A percentile compares a stretch with the other conserved stretches of the same genome.
These are phyloP conservation scores for Microplitis deprimator DNA, from an alignment of 2,888 invertebrate genomes.

Conservation along the genomic window DNA sequence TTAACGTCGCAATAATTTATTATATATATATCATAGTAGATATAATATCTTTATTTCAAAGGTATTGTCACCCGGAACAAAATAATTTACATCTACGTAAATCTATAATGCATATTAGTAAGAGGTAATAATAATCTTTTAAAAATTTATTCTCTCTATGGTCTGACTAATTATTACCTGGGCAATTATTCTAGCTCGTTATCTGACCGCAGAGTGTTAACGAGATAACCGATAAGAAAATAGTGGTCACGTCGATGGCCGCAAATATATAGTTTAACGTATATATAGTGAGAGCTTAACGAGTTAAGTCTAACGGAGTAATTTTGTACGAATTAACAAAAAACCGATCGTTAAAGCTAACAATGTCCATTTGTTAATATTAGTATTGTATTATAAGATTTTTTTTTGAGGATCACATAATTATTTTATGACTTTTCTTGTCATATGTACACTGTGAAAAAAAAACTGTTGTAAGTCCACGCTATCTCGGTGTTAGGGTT, in stretches of 20 bases:
- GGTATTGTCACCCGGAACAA: too few species aligned
- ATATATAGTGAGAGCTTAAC: constrained; percentile 38
- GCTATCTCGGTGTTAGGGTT: too few species aligned
- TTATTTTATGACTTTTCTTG: not conserved
- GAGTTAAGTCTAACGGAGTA: constrained; percentile 50
- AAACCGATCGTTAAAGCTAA: constrained; percentile 55
- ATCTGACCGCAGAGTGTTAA: not conserved
- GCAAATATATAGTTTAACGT: constrained; percentile 57
- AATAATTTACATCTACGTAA: too few species aligned
- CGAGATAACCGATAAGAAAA: constrained; percentile 53
- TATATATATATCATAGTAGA: not conserved
- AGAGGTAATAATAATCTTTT: not conserved
- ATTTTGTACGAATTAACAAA: constrained; percentile 59
- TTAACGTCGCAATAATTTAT: not conserved
- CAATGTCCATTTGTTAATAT: constrained; percentile 50
- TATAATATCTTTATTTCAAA: too few species aligned
- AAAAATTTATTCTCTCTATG: not conserved
- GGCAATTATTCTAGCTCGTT: constrained; percentile 1
- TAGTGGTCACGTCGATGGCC: constrained; percentile 57
- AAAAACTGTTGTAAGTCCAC: too few species aligned
- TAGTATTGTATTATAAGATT: constrained; percentile 6
- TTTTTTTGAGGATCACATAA: constrained; percentile 8
- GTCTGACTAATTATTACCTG: not conserved
- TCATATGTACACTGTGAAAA: too few species aligned
- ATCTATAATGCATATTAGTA: not conserved